phyloP scores from a whole-genome alignment of 2,888 invertebrate genomes.

The Papilio protenor region DNA sequence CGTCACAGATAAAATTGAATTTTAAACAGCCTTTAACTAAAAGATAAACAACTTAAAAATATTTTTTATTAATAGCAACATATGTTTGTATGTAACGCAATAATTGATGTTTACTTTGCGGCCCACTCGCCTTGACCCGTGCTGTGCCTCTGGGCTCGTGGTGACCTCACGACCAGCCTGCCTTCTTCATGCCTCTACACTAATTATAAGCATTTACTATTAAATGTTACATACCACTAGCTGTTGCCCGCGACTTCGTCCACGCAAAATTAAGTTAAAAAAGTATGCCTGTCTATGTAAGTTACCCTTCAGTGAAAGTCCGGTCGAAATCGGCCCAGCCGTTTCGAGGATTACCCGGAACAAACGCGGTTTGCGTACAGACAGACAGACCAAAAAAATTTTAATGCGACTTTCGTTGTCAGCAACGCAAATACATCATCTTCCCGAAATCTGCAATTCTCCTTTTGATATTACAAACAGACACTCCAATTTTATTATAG shows the following conservation, averaged over 20 bases:
- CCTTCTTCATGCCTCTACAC: slow-evolving; percentile 22
- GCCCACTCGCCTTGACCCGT: slow-evolving; percentile 25
- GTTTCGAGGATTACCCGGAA: too few relatives aligned
- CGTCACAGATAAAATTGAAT: not conserved
- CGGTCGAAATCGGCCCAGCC: too few relatives aligned
- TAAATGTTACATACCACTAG: not conserved
- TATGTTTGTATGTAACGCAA: slow-evolving; percentile 1
- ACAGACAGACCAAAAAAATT: too few relatives aligned
- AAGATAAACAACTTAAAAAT: slow-evolving; percentile 10
- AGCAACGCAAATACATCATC: too few relatives aligned
- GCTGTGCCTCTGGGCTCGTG: slow-evolving; percentile 10
- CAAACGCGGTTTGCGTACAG: too few relatives aligned
- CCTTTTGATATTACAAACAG: too few relatives aligned
- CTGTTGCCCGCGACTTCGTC: not conserved
- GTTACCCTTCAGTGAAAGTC: too few relatives aligned
- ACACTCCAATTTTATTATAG: too few relatives aligned
- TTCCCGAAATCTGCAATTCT: too few relatives aligned
- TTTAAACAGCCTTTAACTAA: not conserved
- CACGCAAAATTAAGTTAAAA: too few relatives aligned
- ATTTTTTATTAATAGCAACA: not conserved
- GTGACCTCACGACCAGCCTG: slow-evolving; percentile 5
- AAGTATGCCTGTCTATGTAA: too few relatives aligned
- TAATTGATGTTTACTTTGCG: slow-evolving; percentile 14
- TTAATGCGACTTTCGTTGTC: too few relatives aligned
- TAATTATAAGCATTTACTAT: not conserved